Conservation (phyloP, 2,888 invertebrate species). For the Lochmaea crataegi region DNA sequence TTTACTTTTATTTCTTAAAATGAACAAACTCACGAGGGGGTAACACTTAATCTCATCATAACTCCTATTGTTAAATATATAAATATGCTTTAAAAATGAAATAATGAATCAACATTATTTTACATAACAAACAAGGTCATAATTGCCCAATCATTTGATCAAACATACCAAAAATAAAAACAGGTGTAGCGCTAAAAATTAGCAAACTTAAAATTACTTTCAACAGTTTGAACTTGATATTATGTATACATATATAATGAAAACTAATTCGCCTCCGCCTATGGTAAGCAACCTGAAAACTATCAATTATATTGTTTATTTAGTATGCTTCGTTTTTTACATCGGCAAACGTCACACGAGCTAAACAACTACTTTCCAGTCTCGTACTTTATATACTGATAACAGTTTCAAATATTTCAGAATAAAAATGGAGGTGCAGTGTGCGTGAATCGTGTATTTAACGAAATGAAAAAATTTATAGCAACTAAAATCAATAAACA, state of each 20-base stretch:
- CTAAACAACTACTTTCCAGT: conserved; percentile 45
- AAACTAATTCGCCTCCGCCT: conserved; percentile 23
- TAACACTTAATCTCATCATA: no score
- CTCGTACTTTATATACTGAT: conserved; percentile 23
- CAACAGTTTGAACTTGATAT: no score
- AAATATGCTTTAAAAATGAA: no score
- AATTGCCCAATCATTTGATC: no score
- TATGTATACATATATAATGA: neutral
- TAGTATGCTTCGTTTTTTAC: conserved; percentile 47
- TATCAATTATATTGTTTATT: conserved; percentile 50
- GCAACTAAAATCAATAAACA: conserved; percentile 62
- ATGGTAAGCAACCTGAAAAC: conserved; percentile 41
- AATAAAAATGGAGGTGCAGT: conserved; percentile 31
- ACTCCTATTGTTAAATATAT: no score
- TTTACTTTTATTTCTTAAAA: no score
- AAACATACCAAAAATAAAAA: no score
- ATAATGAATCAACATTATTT: no score
- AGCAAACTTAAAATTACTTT: neutral
- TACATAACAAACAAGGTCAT: no score
- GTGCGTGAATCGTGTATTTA: conserved; percentile 12
- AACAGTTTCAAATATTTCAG: conserved; percentile 25
- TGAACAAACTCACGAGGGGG: no score
- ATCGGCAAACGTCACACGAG: conserved; percentile 40
- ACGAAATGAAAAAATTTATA: conserved; percentile 64
- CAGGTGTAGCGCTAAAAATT: no score